Evolutionary conservation across 2,888 invertebrate species (phyloP).

Genomic region (Erebia ligea): DNA sequence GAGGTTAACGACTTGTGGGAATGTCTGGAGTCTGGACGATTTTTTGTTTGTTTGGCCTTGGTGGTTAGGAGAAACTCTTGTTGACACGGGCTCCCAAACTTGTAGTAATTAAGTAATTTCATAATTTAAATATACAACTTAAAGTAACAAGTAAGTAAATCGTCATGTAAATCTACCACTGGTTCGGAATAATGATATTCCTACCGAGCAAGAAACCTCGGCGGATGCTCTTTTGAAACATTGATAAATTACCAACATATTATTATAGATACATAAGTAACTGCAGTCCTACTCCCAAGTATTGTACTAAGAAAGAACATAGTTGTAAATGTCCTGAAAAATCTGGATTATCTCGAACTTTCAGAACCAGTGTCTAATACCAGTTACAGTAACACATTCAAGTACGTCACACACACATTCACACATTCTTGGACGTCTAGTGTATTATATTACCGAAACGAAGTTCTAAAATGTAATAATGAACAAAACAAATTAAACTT

Average conservation of each 20-base stretch:
- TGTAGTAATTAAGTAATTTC: neutral
- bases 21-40: slow-evolving; percentile 30
- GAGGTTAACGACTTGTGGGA: slow-evolving; percentile 35
- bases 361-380: neutral
- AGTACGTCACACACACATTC: no score
- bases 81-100: neutral
- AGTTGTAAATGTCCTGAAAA: no score
- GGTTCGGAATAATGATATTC: no score
- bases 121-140: no score
- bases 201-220: no score
- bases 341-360: neutral
- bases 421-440: neutral
- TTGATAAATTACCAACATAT: no score
- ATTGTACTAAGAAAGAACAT: no score
- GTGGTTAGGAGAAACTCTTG: slow-evolving; percentile 2
- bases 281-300: no score
- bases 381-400: neutral
- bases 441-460: neutral
- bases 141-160: no score
- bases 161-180: no score
- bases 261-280: no score
- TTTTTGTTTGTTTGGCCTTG: slow-evolving; percentile 22
- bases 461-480: neutral
- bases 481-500: neutral
- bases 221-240: no score